These are phyloP conservation scores for Globia sparganii DNA, from an alignment of 2,888 invertebrate genomes.

Conservation along the genomic window DNA sequence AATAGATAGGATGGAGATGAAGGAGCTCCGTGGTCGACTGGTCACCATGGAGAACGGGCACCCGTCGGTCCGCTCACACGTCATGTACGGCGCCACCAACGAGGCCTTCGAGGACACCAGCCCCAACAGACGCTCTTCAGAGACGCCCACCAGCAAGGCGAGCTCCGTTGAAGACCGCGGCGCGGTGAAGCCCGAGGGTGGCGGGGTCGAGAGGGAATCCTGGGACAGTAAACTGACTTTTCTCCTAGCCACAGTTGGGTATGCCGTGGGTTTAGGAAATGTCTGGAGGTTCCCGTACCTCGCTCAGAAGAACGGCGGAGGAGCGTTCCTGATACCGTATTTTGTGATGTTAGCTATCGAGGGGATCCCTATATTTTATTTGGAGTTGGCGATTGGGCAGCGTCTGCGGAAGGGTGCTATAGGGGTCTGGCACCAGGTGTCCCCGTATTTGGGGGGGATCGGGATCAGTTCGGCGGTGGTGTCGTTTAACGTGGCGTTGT, in stretches of 20 bases:
- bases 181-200: slow-evolving; percentile 92
- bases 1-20: slow-evolving; percentile 95
- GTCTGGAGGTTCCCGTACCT: slow-evolving; percentile 99
- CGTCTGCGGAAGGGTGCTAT: slow-evolving; percentile 97
- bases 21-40: slow-evolving; percentile 95
- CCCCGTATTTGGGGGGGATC: slow-evolving; percentile 96
- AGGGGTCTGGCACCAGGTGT: slow-evolving; percentile 98
- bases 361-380: slow-evolving; percentile 98
- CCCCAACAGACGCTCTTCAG: slow-evolving; percentile 83
- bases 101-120: slow-evolving; percentile 93
- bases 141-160: slow-evolving; percentile 91
- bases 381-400: slow-evolving; percentile 98
- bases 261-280: slow-evolving; percentile 98
- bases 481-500: slow-evolving; percentile 98
- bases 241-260: slow-evolving; percentile 97
- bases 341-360: slow-evolving; percentile 98
- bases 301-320: slow-evolving; percentile 98
- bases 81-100: slow-evolving; percentile 96
- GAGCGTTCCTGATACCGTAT: slow-evolving; percentile 99
- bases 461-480: slow-evolving; percentile 98
- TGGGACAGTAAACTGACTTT: slow-evolving; percentile 98
- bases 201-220: slow-evolving; percentile 94
- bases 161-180: slow-evolving; percentile 92
- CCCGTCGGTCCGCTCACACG: slow-evolving; percentile 84
- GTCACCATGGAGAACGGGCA: slow-evolving; percentile 93